Evolutionary conservation across 2,888 invertebrate species (phyloP).

Genomic region (Sarcophaga caerulescens): DNA sequence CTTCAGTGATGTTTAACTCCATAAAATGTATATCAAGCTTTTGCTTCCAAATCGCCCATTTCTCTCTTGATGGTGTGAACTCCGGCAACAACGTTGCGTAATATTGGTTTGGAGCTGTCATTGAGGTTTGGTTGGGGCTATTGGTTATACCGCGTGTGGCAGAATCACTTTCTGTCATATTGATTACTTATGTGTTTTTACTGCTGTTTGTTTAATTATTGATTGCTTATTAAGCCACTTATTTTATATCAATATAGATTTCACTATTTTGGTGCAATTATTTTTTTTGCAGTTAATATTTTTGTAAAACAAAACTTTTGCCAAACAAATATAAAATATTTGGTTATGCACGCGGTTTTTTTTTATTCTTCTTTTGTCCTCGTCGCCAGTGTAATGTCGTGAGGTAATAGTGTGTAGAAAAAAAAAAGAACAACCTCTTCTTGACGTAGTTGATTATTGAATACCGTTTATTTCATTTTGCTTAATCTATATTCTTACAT

Average conservation of each 20-base stretch:
- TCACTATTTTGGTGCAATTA: not conserved
- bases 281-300: slow-evolving; percentile 4
- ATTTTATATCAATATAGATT: not conserved
- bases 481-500: too few species aligned
- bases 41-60: not conserved
- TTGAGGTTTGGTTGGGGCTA: slow-evolving; percentile 22
- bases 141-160: not conserved
- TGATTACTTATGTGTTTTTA: not conserved
- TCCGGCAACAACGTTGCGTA: too few species aligned
- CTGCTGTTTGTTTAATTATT: not conserved
- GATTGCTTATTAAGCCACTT: slow-evolving; percentile 7
- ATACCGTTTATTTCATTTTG: too few species aligned
- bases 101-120: not conserved
- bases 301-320: slow-evolving; percentile 6
- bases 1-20: slow-evolving; percentile 6
- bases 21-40: slow-evolving; percentile 13
- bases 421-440: too few species aligned
- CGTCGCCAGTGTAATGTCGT: too few species aligned
- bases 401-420: too few species aligned
- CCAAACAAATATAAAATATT: not conserved
- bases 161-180: not conserved
- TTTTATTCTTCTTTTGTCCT: not conserved
- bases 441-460: too few species aligned
- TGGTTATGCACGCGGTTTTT: slow-evolving; percentile 10
- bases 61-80: too few species aligned